Percentiles rank a stretch among this genome's conserved stretches.
Evolutionary conservation across 2,888 invertebrate genomes (phyloP).

Genomic region (Cosmia trapezina): DNA sequence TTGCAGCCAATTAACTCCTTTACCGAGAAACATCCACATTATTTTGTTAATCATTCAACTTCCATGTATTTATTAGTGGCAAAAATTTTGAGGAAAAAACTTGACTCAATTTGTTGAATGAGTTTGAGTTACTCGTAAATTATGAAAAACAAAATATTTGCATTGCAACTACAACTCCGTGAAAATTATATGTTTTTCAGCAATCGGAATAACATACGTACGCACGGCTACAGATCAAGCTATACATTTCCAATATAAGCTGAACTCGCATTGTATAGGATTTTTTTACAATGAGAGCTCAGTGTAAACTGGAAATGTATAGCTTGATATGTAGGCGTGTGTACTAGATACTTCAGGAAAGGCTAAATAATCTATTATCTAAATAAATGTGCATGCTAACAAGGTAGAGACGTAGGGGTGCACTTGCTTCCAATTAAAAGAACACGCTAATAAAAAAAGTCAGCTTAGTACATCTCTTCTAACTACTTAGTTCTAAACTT

Average conservation of each 20-base stretch:
- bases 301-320: no score
- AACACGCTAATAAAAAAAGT: no score
- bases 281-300: no score
- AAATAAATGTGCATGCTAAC: background rate
- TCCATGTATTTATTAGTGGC: slow-evolving; percentile 54
- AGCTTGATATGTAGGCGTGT: no score
- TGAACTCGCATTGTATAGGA: no score
- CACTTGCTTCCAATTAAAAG: no score
- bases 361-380: background rate
- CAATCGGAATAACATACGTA: background rate
- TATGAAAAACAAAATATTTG: background rate
- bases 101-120: slow-evolving; percentile 37
- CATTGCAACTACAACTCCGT: no score
- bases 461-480: no score
- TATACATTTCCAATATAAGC: no score
- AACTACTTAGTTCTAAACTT: no score
- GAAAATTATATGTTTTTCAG: background rate
- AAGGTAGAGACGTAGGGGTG: background rate
- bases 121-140: background rate
- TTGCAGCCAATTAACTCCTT: slow-evolving; percentile 60
- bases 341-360: background rate
- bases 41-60: slow-evolving; percentile 63
- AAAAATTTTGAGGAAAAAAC: slow-evolving; percentile 46
- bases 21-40: slow-evolving; percentile 68
- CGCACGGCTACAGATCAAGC: no score